phyloP scores from a whole-genome alignment of 2,113 vertebrate species.

The Zapornia atra region DNA sequence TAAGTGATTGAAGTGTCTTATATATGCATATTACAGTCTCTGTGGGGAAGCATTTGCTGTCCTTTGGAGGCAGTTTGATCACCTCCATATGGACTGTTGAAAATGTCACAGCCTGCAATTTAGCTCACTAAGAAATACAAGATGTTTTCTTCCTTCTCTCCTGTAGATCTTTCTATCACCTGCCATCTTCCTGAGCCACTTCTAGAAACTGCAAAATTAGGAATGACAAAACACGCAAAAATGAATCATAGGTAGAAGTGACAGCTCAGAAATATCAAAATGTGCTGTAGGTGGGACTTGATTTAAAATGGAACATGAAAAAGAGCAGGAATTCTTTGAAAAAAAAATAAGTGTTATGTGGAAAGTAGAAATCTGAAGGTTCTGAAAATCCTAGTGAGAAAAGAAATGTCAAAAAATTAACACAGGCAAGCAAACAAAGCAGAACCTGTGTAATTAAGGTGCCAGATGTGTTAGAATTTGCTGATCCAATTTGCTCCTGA shows the following conservation, averaged over 20 bases:
- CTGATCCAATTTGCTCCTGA: neutral
- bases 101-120: slow-evolving; percentile 46
- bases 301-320: slow-evolving; percentile 60
- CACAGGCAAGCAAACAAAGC: neutral
- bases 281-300: slow-evolving; percentile 63
- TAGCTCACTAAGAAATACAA: slow-evolving; percentile 29
- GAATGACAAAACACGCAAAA: slow-evolving; percentile 74
- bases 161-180: slow-evolving; percentile 58
- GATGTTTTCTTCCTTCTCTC: slow-evolving; percentile 26
- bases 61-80: slow-evolving; percentile 41
- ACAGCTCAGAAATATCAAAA: slow-evolving; percentile 69
- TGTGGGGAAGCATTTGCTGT: slow-evolving; percentile 27
- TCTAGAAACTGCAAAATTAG: slow-evolving; percentile 70
- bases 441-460: neutral
- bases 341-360: neutral
- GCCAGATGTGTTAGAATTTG: neutral
- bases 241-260: slow-evolving; percentile 72
- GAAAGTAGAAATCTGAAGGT: neutral
- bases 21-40: neutral
- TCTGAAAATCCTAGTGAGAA: neutral
- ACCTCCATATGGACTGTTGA: slow-evolving; percentile 57
- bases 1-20: neutral
- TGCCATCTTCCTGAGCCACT: slow-evolving; percentile 45
- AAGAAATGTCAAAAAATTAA: neutral
- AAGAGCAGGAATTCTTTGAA: slow-evolving; percentile 25